Evolutionary conservation across 2,888 invertebrate species (phyloP), one percentile per base, ranked within the genome.

Genomic region (Rotaria magnacalcarata): DNA sequence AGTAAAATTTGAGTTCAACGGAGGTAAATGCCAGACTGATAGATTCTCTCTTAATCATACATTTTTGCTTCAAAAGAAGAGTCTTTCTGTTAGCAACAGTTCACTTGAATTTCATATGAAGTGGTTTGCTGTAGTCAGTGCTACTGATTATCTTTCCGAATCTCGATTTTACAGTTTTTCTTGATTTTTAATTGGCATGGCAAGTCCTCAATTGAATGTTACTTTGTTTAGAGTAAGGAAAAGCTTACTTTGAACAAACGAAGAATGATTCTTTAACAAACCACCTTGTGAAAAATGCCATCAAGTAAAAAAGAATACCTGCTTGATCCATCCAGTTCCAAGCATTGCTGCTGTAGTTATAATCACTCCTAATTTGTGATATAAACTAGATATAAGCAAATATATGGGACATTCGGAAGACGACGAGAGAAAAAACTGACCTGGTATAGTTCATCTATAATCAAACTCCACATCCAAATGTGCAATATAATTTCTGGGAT

Each of bases 241-340:
- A 8, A 52, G 14, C 52, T 14, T 67, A 67, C 67, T 67, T 67
- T 27, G 67, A 67, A 11, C 67, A 67, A 16, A 41, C 34, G 19
- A 67, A 67, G 34, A 34, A 34, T 19, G 34, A 7, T 19, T 67
- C 16, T 34, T 5, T 14, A 34, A 11, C 6, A 16, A 14, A 67
- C 67, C 67, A 67, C 3, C 67, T 34, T 19, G 34, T 16, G 19
- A 19, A 4, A 34, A 67, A 67, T 7, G 41, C 67, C 16, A 67
- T 27, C 19, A 67, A 41, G 34, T 67, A 67, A 34, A 67, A 3
- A 6, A 67, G 34, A 67, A 67, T 67, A 5, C 67, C 67, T 19
- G 67, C 67, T 67, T 34, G 67, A 67, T 67, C 67, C 34, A 67
- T 41, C 67, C 34, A 67, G 19, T 67, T 67, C 67, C 67, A 67